A percentile compares a stretch with the other conserved stretches of the same genome.
phyloP scores from a whole-genome alignment of 2,888 invertebrate genomes.

The Arrhopalites spinosus region DNA sequence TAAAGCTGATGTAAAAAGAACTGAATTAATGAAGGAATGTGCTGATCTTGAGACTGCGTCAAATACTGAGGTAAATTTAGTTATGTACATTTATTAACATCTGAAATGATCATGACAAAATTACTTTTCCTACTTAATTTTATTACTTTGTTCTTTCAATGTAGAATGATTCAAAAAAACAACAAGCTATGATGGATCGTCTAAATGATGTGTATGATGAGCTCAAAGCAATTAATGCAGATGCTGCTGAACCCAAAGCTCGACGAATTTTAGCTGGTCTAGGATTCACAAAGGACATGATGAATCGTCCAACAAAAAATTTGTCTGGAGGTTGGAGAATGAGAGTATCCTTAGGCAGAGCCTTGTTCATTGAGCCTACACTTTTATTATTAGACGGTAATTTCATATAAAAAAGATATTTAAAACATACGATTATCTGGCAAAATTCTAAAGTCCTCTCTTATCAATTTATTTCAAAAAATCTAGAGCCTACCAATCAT shows the following conservation, averaged over 20 bases:
- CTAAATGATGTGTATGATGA: slow-evolving; percentile 81
- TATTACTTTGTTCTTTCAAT: slow-evolving; percentile 10
- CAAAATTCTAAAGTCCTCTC: too few relatives aligned
- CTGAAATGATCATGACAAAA: not conserved
- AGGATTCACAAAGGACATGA: slow-evolving; percentile 80
- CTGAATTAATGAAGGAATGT: slow-evolving; percentile 79
- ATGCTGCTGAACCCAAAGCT: slow-evolving; percentile 96
- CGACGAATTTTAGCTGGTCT: slow-evolving; percentile 95
- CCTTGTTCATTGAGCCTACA: slow-evolving; percentile 95
- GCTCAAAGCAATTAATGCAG: slow-evolving; percentile 93
- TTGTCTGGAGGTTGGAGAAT: slow-evolving; percentile 93
- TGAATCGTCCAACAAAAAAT: slow-evolving; percentile 77
- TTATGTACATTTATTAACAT: not conserved
- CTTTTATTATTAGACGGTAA: slow-evolving; percentile 83
- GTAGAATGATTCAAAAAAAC: slow-evolving; percentile 43
- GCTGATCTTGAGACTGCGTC: slow-evolving; percentile 77
- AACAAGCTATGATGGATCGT: slow-evolving; percentile 47
- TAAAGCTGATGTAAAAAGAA: slow-evolving; percentile 89
- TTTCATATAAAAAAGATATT: too few relatives aligned
- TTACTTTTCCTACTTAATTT: not conserved
- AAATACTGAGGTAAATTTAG: slow-evolving; percentile 72
- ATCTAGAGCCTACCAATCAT: slow-evolving; percentile 93
- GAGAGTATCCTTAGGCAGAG: slow-evolving; percentile 96
- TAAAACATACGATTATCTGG: too few relatives aligned
- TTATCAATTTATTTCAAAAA: too few relatives aligned